A percentile compares a stretch with the other conserved stretches of the same genome.
phyloP scores from a whole-genome alignment of 2,888 invertebrate species.

The Cyaniris semiargus region DNA sequence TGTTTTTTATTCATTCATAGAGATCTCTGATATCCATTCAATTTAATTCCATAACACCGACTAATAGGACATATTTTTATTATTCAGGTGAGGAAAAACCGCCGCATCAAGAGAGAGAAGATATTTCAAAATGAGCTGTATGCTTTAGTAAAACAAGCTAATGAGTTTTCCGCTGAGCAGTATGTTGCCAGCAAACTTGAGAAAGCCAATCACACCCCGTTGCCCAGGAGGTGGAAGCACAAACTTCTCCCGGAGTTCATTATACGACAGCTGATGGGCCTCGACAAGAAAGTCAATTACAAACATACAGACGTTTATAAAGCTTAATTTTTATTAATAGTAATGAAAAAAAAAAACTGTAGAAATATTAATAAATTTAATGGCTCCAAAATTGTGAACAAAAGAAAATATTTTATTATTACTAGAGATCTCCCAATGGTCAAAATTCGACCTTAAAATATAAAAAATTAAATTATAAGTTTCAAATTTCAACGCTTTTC shows the following conservation, averaged over 20 bases:
- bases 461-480: no score
- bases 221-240: constrained; percentile 81
- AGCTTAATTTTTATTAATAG: constrained; percentile 48
- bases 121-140: constrained; percentile 86
- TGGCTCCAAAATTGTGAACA: no score
- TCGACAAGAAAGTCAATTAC: constrained; percentile 78
- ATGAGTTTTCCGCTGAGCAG: constrained; percentile 87
- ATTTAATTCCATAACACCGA: no score
- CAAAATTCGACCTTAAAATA: no score
- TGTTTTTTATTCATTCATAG: no score
- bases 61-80: neutral
- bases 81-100: constrained; percentile 82
- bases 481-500: no score
- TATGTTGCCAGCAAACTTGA: constrained; percentile 84
- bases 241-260: constrained; percentile 84
- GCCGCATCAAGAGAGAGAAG: constrained; percentile 88
- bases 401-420: no score
- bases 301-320: constrained; percentile 73
- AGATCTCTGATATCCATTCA: no score
- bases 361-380: neutral
- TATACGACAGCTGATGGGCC: constrained; percentile 84
- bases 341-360: neutral
- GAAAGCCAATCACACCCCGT: constrained; percentile 80
- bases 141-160: constrained; percentile 85
- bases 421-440: no score